These are phyloP conservation scores for Microhierax caerulescens DNA, from an alignment of 2,797 vertebrate species.

Conservation along the genomic window DNA sequence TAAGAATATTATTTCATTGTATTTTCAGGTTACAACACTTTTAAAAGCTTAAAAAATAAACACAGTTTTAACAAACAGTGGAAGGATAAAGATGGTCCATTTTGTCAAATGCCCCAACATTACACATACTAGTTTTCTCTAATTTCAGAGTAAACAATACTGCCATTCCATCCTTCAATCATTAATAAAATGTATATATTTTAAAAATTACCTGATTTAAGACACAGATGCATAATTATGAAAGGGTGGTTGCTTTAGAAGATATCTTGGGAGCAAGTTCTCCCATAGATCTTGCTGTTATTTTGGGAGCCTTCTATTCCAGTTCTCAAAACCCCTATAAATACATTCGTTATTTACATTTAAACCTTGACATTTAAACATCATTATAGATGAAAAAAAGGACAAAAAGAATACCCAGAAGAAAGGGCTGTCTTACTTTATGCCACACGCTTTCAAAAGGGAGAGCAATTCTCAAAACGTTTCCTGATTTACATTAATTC, in stretches of 20 bases:
- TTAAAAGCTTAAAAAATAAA: neutral
- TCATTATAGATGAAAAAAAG: neutral
- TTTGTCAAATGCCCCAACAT: neutral
- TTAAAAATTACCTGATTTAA: neutral
- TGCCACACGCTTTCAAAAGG: neutral
- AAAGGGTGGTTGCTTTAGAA: neutral
- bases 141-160: neutral
- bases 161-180: neutral
- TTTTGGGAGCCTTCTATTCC: neutral
- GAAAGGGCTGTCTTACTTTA: neutral
- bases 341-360: neutral
- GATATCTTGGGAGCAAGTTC: neutral
- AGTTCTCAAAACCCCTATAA: neutral
- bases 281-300: neutral
- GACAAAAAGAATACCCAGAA: neutral
- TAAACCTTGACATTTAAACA: neutral
- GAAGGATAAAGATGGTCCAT: neutral
- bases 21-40: conserved; percentile 3
- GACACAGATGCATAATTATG: neutral
- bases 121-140: neutral
- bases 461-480: neutral
- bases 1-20: neutral
- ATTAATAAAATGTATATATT: neutral
- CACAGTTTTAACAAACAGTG: neutral
- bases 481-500: neutral